phyloP scores from a whole-genome alignment of 2,888 invertebrate genomes.

The Chrysolina haemoptera region DNA sequence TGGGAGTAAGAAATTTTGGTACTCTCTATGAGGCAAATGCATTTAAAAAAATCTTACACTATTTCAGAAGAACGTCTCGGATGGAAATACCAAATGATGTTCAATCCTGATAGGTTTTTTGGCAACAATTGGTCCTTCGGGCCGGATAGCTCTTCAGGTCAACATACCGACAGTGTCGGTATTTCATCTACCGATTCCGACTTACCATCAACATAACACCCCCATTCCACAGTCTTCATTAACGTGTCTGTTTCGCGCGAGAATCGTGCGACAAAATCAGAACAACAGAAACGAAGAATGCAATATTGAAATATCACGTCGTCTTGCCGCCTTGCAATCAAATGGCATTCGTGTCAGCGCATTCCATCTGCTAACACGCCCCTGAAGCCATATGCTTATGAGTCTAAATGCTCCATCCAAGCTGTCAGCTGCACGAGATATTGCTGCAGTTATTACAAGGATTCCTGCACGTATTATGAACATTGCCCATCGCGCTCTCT shows the following conservation, averaged over 20 bases:
- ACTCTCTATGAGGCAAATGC: no score
- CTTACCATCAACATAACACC: neutral
- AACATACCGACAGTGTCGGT: neutral
- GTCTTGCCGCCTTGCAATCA: constrained; percentile 22
- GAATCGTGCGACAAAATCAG: neutral
- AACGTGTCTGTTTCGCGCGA: neutral
- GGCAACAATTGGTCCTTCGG: no score
- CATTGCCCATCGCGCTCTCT: constrained; percentile 58
- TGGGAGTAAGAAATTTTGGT: no score
- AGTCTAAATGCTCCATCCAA: constrained; percentile 58
- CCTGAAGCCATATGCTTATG: constrained; percentile 58
- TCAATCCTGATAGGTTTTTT: no score
- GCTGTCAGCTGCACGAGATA: constrained; percentile 65
- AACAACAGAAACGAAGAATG: constrained; percentile 30
- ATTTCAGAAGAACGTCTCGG: no score
- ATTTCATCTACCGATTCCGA: neutral
- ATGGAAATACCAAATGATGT: no score
- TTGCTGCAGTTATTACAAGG: constrained; percentile 66
- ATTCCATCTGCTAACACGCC: constrained; percentile 38
- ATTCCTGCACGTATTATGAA: constrained; percentile 65
- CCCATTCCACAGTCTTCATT: neutral
- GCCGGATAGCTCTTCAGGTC: no score
- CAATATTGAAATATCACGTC: constrained; percentile 36
- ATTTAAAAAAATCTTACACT: no score
- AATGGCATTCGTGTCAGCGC: constrained; percentile 31